Base-by-base conservation (phyloP, 2,888 invertebrate species). In the Icerya purchasi region DNA sequence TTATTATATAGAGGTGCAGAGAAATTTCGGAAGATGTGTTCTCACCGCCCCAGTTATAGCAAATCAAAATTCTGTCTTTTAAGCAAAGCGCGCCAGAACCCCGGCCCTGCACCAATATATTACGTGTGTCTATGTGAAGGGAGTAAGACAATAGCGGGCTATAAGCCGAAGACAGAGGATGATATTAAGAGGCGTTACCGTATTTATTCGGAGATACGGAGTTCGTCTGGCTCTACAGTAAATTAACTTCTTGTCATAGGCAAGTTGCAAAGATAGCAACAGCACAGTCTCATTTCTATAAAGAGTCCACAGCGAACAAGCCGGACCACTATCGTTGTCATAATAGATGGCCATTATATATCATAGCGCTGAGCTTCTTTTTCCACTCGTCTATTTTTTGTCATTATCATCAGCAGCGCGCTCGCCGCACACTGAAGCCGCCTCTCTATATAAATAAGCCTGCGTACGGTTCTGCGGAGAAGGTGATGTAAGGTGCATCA, bases 331-430 rank as follows among this genome's bases (percentile, higher is more conserved):
- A 18, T 50, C 14, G 24, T 20, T 14, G 22, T 20, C 5, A 56
- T 64, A 63, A 64, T 64, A 62, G 64, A 64, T 63, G 62, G 61
- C 61, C 62, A 57, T 61, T 57, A 64, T 64, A 62, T 58, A 64
- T 64, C 64, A 64, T 63, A 59, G 55, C 50, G 53, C 58, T 49
- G 2, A n/a, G 50, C n/a, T 50, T 55, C 54, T 53, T 58, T 54
- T 53, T 58, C 36, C 53, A 58, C 51, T 54, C 53, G 58, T 21
- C 24, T 21, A 25, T 25, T 58, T 36, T 36, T 36, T 36, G 36
- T 36, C 36, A 36, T 36, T 14, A 36, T 36, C 14, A 36, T 36
- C 36, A 36, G 8, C 36, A 36, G 8, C 36, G 36, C 36, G 36
- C 5, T 36, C 8, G 36, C 36, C 36, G 36, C 36, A 36, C 36